Base-by-base conservation (phyloP, 2,888 invertebrate species). In the Dioctria rufipes region DNA sequence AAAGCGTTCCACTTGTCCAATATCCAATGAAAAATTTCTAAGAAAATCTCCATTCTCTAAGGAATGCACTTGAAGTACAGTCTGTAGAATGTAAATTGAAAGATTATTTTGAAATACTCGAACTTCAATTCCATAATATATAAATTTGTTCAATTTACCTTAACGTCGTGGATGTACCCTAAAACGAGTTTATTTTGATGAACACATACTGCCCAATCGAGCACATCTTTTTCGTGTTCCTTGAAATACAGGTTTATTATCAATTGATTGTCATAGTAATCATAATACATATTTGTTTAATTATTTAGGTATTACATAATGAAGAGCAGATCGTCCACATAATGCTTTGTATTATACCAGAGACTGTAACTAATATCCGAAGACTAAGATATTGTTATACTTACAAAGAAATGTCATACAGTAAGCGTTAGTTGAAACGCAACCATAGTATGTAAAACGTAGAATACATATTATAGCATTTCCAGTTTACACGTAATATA, bases 161-260 rank as follows among this genome's bases (percentile, higher is more conserved):
- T 98, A 6, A 98, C 98, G 91, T 99, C 97, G 86, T 95, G 93
- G 81, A 98, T 92, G 87, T 98, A 99, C 87, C 95, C 95, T 51
- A 97, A 90, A 77, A 98, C 92, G 51, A 99, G 90, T 88, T 96
- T 95, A 87, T 97, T 93, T n/a, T 92, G 90, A 87, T 96, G 93
- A 0, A 97, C 96, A 78, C 96, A 94, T 6, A 92, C 91, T 0
- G 94, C 95, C 95, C 96, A 97, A 87, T 98, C 96, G 61, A 99
- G 88, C 0, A 98, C 98, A 90, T 98, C 95, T 81, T 92, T 93
- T 4, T 93, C 89, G 87, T 98, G 93, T 89, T 98, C 97, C 88
- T 89, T 75, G 25, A 83, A 83, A 67, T 25, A 25, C 25, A 25
- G 25, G 25, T n/a, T n/a, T n/a, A n/a, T n/a, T n/a, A n/a, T n/a